Evolutionary conservation across 2,888 invertebrate genomes (phyloP).

Genomic region (Marronus borbonicus): DNA sequence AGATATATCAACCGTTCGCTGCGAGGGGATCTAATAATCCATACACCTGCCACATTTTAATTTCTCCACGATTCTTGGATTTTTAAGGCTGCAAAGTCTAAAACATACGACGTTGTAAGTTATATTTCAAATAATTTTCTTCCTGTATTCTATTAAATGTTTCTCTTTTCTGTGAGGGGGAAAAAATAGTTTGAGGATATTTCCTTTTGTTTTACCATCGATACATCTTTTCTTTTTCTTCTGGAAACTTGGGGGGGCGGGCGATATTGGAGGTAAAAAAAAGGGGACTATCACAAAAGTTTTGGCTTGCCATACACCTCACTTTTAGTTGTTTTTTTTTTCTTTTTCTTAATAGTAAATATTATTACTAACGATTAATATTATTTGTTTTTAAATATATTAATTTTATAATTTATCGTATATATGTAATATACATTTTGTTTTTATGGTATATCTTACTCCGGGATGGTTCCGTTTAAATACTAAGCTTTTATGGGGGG

Average conservation of each 20-base stretch:
- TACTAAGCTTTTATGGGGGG: too few species aligned
- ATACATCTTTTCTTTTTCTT: neutral
- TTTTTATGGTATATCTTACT: too few species aligned
- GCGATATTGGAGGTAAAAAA: neutral
- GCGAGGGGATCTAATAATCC: neutral
- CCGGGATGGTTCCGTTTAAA: too few species aligned
- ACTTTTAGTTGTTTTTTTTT: conserved; percentile 30
- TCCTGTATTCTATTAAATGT: neutral
- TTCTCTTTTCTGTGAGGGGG: neutral
- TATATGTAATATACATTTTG: neutral
- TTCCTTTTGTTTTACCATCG: too few species aligned
- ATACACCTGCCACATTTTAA: neutral
- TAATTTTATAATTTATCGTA: neutral
- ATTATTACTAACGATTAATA: conserved; percentile 19
- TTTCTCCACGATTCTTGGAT: neutral
- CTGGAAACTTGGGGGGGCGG: neutral
- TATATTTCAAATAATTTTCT: neutral
- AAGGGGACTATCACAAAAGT: conserved; percentile 57
- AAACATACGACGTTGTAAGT: conserved; percentile 12
- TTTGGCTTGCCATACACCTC: conserved; percentile 56
- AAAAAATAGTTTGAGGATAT: too few species aligned
- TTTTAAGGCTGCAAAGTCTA: conserved; percentile 18
- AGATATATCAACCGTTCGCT: neutral
- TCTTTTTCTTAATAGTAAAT: conserved; percentile 11
- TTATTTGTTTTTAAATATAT: conserved; percentile 1